phyloP scores from a whole-genome alignment of 2,113 vertebrate species.

The Mus pahari region DNA sequence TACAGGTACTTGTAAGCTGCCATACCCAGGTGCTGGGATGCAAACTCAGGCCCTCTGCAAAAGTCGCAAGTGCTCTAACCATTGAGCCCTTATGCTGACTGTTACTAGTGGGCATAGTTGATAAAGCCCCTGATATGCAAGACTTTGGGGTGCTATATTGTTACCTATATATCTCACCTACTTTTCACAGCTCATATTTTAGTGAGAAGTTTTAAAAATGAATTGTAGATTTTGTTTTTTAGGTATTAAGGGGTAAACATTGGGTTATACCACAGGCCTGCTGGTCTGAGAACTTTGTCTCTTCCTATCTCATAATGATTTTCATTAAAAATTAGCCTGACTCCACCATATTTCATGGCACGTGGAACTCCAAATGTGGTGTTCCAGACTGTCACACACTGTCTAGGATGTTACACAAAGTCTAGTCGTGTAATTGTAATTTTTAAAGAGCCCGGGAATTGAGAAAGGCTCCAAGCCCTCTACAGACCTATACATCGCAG shows the following conservation, averaged over 20 bases:
- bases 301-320: background rate
- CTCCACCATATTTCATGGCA: background rate
- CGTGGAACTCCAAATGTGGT: fast-evolving
- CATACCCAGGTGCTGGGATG: background rate
- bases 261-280: background rate
- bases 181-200: background rate
- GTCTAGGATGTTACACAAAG: background rate
- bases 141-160: fast-evolving
- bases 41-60: background rate
- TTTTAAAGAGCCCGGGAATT: background rate
- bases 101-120: background rate
- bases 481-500: background rate
- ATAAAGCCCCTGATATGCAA: too few species aligned
- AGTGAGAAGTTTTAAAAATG: background rate
- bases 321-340: background rate
- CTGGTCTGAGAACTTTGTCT: background rate
- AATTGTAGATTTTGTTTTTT: background rate
- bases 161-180: background rate
- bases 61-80: too few species aligned
- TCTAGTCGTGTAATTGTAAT: background rate
- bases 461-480: background rate
- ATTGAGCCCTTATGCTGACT: background rate
- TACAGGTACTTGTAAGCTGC: background rate
- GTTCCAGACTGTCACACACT: background rate
- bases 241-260: background rate